These are phyloP conservation scores for Amorpha juglandis DNA, from an alignment of 2,888 invertebrate species.

Conservation along the genomic window DNA sequence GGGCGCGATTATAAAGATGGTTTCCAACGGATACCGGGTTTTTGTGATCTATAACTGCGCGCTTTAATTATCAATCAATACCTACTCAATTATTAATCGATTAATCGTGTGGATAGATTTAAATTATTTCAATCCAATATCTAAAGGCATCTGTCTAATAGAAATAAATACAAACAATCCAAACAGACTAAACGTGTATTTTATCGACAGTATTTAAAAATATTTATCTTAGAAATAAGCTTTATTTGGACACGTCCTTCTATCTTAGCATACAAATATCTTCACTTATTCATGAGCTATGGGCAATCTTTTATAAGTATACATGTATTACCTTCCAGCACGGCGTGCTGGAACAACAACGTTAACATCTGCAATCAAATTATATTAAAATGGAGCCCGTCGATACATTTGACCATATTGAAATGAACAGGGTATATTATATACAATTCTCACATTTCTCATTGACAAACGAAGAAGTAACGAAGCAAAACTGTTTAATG, in stretches of 20 bases:
- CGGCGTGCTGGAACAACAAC: not conserved
- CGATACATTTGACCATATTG: not conserved
- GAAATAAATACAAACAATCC: not conserved
- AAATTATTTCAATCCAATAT: too few species aligned
- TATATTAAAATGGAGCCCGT: conserved; percentile 10
- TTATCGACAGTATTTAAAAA: not conserved
- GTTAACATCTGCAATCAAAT: conserved; percentile 12
- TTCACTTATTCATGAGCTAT: conserved; percentile 12
- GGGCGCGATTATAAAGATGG: too few species aligned
- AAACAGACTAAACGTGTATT: not conserved
- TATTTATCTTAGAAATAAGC: not conserved
- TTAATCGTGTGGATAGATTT: too few species aligned
- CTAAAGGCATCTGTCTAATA: not conserved
- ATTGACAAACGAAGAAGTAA: conserved; percentile 26
- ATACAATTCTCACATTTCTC: conserved; percentile 32
- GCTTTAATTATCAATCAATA: too few species aligned
- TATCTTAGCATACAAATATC: not conserved
- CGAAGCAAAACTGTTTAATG: conserved; percentile 29
- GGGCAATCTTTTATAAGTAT: conserved; percentile 2
- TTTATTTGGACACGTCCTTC: not conserved
- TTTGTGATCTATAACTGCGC: too few species aligned
- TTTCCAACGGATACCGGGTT: too few species aligned
- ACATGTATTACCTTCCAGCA: conserved; percentile 5
- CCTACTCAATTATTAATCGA: too few species aligned
- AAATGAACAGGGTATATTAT: conserved; percentile 18